Percentiles rank a stretch among this genome's conserved stretches.
These are phyloP conservation scores for Xanthorhoe spadicearia DNA, from an alignment of 2,888 invertebrate species.

Conservation along the genomic window DNA sequence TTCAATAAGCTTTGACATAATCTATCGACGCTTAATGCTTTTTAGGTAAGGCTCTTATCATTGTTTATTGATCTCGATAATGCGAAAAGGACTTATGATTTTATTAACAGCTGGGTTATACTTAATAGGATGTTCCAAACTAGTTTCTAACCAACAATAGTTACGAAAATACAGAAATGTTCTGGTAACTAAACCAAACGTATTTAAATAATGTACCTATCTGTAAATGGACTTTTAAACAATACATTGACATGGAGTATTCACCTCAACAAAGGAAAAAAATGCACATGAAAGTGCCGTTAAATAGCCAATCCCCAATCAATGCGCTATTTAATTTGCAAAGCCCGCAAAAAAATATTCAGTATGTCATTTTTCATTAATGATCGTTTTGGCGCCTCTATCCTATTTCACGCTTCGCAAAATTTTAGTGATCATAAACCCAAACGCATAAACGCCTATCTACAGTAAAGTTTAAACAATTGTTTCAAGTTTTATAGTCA, in stretches of 20 bases:
- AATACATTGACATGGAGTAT: background rate
- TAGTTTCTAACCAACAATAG: too few species aligned
- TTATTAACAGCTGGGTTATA: background rate
- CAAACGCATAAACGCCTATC: slow-evolving; percentile 54
- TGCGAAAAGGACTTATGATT: background rate
- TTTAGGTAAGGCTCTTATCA: background rate
- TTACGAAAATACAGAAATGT: too few species aligned
- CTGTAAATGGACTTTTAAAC: background rate
- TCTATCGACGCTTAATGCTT: background rate
- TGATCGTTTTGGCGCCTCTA: slow-evolving; percentile 50
- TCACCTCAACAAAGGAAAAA: background rate
- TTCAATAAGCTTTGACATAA: slow-evolving; percentile 14
- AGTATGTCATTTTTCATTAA: slow-evolving; percentile 47
- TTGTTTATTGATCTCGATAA: background rate
- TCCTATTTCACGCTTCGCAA: slow-evolving; percentile 62
- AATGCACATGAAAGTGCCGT: background rate
- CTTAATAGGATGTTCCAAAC: background rate
- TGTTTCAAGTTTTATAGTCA: slow-evolving; percentile 49
- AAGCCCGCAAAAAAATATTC: slow-evolving; percentile 35
- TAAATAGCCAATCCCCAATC: slow-evolving; percentile 24
- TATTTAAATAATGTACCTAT: too few species aligned
- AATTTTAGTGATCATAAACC: slow-evolving; percentile 61
- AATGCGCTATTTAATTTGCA: slow-evolving; percentile 41
- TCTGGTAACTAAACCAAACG: too few species aligned
- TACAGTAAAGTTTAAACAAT: slow-evolving; percentile 50